Evolutionary conservation across 2,113 vertebrate genomes (phyloP).

Genomic region (Etia nguti): DNA sequence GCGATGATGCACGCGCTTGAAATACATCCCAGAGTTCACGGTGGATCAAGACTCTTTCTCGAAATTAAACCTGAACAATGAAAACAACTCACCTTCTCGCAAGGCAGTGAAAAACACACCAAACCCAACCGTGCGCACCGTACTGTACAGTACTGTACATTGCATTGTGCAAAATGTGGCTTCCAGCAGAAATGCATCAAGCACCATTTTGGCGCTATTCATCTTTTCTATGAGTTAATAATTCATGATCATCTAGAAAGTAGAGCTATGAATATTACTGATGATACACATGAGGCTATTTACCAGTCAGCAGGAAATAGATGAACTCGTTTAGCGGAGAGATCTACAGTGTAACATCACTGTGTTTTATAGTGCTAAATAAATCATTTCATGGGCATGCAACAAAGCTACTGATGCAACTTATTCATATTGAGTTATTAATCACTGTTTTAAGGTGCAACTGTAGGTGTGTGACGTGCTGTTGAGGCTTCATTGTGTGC

Average conservation of each 20-base stretch:
- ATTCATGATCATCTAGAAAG: conserved; percentile 69
- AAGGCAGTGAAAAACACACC: background rate
- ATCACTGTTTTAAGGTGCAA: background rate
- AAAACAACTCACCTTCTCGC: background rate
- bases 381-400: conserved; percentile 35
- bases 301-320: conserved; percentile 66
- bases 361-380: conserved; percentile 45
- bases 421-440: conserved; percentile 1
- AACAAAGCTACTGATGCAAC: conserved; percentile 26
- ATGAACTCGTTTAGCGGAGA: conserved; percentile 55
- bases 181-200: conserved; percentile 52
- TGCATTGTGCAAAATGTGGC: conserved; percentile 34
- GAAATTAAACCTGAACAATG: conserved; percentile 30
- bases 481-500: background rate
- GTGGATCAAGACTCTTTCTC: conserved; percentile 18
- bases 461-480: background rate
- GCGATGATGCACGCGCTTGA: conserved; percentile 32
- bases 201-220: conserved; percentile 57
- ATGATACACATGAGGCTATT: conserved; percentile 72
- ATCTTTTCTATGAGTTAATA: conserved; percentile 65
- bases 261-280: conserved; percentile 69
- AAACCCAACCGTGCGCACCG: background rate
- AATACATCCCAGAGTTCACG: conserved; percentile 49
- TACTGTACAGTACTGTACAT: background rate
- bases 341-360: conserved; percentile 46